These are phyloP conservation scores for Sarcophaga carnaria DNA, from an alignment of 2,888 invertebrate genomes.

Conservation along the genomic window DNA sequence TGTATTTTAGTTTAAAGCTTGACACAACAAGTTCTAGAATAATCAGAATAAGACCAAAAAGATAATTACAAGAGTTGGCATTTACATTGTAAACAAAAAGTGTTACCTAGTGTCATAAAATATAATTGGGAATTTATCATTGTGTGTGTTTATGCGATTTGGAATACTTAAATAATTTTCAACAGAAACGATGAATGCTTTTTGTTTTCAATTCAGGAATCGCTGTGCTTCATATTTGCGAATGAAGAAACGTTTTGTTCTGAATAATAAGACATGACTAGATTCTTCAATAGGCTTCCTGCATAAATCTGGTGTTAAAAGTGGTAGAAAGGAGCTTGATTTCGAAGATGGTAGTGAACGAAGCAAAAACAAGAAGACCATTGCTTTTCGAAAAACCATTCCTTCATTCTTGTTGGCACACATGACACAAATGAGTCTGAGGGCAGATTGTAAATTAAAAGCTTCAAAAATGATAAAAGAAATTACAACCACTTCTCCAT, in stretches of 20 bases:
- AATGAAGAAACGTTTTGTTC: constrained; percentile 30
- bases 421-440: constrained; percentile 9
- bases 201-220: constrained; percentile 34
- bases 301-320: background rate
- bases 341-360: background rate
- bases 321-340: background rate
- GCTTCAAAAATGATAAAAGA: background rate
- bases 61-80: too few relatives aligned
- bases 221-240: background rate
- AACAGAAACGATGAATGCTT: constrained; percentile 2
- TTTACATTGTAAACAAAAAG: too few relatives aligned
- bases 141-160: too few relatives aligned
- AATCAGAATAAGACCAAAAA: too few relatives aligned
- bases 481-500: background rate
- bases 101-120: too few relatives aligned
- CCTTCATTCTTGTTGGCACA: constrained; percentile 7
- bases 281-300: background rate
- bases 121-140: too few relatives aligned
- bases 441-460: background rate
- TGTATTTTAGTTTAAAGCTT: too few relatives aligned
- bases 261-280: constrained; percentile 22
- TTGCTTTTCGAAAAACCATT: background rate
- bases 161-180: too few relatives aligned
- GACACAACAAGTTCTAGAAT: too few relatives aligned
- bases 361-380: constrained; percentile 21